Base-by-base conservation (phyloP, 2,113 vertebrate species). In the Chlamydotis undulata region DNA sequence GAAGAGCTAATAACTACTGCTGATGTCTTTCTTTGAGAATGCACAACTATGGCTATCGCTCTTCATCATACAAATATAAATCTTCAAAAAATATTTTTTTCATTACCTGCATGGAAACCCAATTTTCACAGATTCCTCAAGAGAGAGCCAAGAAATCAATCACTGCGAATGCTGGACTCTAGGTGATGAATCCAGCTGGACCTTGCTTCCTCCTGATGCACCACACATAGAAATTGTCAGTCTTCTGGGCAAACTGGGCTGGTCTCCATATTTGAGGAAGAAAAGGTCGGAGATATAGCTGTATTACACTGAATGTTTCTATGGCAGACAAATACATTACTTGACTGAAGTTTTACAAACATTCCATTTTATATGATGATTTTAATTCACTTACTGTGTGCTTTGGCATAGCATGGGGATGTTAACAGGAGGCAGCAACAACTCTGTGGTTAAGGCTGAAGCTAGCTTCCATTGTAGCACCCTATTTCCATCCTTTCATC, bases 331-430 rank as follows among this genome's bases (percentile, higher is more conserved):
- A 80, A 88, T 77, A 71, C 23, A 81, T 71, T 73, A 60, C 73
- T 80, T 50, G 29, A 78, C 70, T 83, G 9, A 76, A 83, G 24
- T 89, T 92, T 77, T 53, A 87, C 29, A 61, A 76, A 86, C 33
- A 68, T 93, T 69, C 43, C 1, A 43, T 78, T 83, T 86, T 12
- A 88, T 45, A 57, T 71, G 21, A 77, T 47, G 26, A 78, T 79
- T 94, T 95, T 90, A 91, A 83, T 83, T 85, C 5, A 29, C 24
- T 68, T 73, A 70, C 68, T 90, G 83, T 50, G n/a, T 89, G 70
- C 71, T 90, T 91, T 96, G 92, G 93, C 90, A 96, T 18, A 31
- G 61, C 33, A 37, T 69, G 50, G 31, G 37, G 52, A 68, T 55
- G 22, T 68, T 55, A 93, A 88, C 33, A 52, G 55, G 49, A 91